These are phyloP conservation scores for Lasioglossum malachurum DNA, from an alignment of 2,888 invertebrate genomes.

Conservation along the genomic window DNA sequence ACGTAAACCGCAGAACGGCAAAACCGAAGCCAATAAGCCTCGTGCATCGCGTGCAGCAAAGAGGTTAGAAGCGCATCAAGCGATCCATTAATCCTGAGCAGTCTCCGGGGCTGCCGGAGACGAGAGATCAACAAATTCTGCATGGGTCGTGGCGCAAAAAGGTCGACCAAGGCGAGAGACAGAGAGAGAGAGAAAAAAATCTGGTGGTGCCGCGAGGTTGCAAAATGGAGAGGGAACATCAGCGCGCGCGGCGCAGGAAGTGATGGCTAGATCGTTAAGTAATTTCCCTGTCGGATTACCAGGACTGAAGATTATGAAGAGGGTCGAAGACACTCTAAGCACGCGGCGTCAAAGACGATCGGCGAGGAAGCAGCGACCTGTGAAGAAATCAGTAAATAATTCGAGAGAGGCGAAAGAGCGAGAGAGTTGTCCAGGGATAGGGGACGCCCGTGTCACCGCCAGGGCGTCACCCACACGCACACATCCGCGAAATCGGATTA, in stretches of 20 bases:
- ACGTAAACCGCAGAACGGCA: constrained; percentile 10
- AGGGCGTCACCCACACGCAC: neutral
- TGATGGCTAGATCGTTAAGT: constrained; percentile 60
- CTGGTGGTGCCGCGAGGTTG: neutral
- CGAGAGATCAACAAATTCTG: constrained; percentile 22
- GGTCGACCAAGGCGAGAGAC: neutral
- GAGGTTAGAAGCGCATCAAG: neutral
- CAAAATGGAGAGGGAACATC: constrained; percentile 25
- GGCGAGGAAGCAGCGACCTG: constrained; percentile 22
- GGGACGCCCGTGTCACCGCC: neutral
- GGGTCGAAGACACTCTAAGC: constrained; percentile 22
- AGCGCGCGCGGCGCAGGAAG: constrained; percentile 43
- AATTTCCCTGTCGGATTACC: constrained; percentile 67
- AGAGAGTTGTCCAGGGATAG: neutral
- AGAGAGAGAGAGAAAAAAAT: constrained; percentile 13
- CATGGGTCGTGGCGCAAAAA: constrained; percentile 26
- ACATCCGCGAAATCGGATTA: constrained; percentile 61
- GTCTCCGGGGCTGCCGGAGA: neutral
- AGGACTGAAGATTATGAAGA: constrained; percentile 51
- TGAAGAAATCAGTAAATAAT: constrained; percentile 36
- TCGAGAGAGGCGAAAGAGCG: constrained; percentile 19
- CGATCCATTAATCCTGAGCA: constrained; percentile 11
- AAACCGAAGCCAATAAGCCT: neutral
- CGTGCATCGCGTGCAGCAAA: neutral
- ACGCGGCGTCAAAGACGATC: neutral